Percentiles rank a stretch among this genome's conserved stretches.
Evolutionary conservation across 2,113 vertebrate species (phyloP).

Genomic region (Nibea coibor): DNA sequence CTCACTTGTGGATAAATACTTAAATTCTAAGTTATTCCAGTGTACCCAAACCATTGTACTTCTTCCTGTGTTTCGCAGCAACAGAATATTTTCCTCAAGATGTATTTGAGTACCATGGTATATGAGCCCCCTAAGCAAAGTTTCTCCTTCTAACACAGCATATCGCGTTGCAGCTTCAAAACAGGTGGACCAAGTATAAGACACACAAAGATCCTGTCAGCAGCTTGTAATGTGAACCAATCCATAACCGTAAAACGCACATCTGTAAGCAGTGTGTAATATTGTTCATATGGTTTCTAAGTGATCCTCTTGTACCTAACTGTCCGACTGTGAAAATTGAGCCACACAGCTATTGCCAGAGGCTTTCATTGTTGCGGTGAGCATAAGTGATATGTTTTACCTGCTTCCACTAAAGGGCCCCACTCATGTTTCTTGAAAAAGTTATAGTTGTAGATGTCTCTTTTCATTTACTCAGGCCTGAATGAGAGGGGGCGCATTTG

Average conservation of each 20-base stretch:
- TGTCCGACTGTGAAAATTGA: constrained; percentile 27
- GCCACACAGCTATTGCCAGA: constrained; percentile 3
- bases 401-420: constrained; percentile 7
- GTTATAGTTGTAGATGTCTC: too few relatives aligned
- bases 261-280: constrained; percentile 18
- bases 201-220: constrained; percentile 17
- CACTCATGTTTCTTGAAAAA: constrained; percentile 28
- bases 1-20: not conserved
- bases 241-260: constrained; percentile 20
- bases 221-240: constrained; percentile 39
- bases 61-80: not conserved
- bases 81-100: constrained; percentile 9
- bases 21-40: too few relatives aligned
- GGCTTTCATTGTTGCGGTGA: constrained; percentile 18
- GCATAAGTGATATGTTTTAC: constrained; percentile 33
- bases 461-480: constrained; percentile 18
- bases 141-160: not conserved
- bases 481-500: constrained; percentile 11
- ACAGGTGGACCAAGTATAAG: constrained; percentile 7
- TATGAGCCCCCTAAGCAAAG: not conserved
- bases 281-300: constrained; percentile 18
- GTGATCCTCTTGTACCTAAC: constrained; percentile 6
- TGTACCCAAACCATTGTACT: not conserved
- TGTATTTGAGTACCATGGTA: not conserved
- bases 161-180: constrained; percentile 23